Evolutionary conservation across 1,140 invertebrate genomes (phyloP).

Genomic region (Aradophagus sp.): DNA sequence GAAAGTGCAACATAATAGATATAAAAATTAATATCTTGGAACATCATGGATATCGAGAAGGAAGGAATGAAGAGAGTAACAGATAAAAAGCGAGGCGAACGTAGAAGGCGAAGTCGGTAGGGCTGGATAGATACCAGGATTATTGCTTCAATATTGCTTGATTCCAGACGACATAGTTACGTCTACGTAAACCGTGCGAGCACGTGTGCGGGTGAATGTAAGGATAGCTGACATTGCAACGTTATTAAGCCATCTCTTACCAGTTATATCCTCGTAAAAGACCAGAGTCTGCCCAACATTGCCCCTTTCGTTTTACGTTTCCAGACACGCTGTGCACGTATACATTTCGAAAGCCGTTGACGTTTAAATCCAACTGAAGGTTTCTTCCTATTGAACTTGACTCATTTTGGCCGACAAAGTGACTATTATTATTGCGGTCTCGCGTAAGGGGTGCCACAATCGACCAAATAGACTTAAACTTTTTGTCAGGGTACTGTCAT

Average conservation of each 20-base stretch:
- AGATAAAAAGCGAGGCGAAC: slow-evolving; percentile 9
- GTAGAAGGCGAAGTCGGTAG: slow-evolving; percentile 23
- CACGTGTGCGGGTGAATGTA: slow-evolving; percentile 53
- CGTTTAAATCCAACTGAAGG: slow-evolving; percentile 36
- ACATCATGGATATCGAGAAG: slow-evolving; percentile 34
- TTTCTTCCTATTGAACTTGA: slow-evolving; percentile 43
- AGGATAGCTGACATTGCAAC: slow-evolving; percentile 57
- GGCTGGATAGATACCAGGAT: slow-evolving; percentile 37
- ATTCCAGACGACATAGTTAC: slow-evolving; percentile 65
- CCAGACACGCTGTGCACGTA: slow-evolving; percentile 45
- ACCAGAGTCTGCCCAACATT: slow-evolving; percentile 46
- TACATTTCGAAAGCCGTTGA: slow-evolving; percentile 44
- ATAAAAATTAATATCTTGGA: slow-evolving; percentile 64
- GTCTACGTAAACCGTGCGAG: slow-evolving; percentile 60
- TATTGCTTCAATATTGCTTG: slow-evolving; percentile 72
- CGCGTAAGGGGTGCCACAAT: too few species aligned
- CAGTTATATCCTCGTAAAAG: slow-evolving; percentile 64
- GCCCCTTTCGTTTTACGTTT: slow-evolving; percentile 51
- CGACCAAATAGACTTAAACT: too few species aligned
- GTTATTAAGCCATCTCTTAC: slow-evolving; percentile 73
- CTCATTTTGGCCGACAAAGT: slow-evolving; percentile 34
- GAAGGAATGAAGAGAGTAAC: neutral
- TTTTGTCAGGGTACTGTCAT: neutral
- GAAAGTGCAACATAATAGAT: too few species aligned
- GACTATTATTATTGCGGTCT: slow-evolving; percentile 38